Evolutionary conservation across 2,797 vertebrate genomes (phyloP), one percentile per base, ranked within the genome.

Genomic region (Clarias platycephalus): DNA sequence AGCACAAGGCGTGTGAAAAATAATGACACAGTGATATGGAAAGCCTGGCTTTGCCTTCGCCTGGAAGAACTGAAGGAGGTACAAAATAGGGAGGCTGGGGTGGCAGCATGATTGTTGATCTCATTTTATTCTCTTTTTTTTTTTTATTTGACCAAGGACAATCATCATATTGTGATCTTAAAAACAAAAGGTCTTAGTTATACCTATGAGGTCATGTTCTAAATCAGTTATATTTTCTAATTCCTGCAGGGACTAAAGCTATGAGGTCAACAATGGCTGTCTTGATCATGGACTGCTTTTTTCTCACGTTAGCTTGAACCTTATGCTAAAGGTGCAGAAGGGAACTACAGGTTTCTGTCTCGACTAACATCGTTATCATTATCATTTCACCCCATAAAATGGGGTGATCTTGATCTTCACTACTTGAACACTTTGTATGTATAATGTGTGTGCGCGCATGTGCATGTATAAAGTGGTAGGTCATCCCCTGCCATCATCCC

Each of bases 1-100:
- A 68, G 68, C 81, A 75, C 49, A 78, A 86, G 80, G 86, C 53
- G 63, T 85, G 78, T 86, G 87, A 84, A 88, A 85, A 84, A 81
- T 80, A 87, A 76, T 86, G 74, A 86, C 87, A 87, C 28, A 1
- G 70, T 80, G 75, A 84, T 83, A 88, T 70, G 67, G 55, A 74
- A 79, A 83, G 79, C 82, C 77, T 70, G 63, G 80, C 10, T 77
- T 84, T 85, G 53, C 72, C 68, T 83, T 80, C 34, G 49, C 26
- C 70, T 77, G 53, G n/a, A 20, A 80, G 66, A 58, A 67, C 9
- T 64, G 58, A 86, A 77, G 63, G 55, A 67, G 76, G 49, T 49
- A 57, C 70, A 57, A 60, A 77, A 64, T 40, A 74, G 12, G 34
- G 63, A 60, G n/a, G 71, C n/a, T 60, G 7, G 53, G 24, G 53